Percentiles rank a stretch among this genome's conserved stretches.
Conservation (phyloP, 2,113 vertebrate species). For the Oncorhynchus clarkii region DNA sequence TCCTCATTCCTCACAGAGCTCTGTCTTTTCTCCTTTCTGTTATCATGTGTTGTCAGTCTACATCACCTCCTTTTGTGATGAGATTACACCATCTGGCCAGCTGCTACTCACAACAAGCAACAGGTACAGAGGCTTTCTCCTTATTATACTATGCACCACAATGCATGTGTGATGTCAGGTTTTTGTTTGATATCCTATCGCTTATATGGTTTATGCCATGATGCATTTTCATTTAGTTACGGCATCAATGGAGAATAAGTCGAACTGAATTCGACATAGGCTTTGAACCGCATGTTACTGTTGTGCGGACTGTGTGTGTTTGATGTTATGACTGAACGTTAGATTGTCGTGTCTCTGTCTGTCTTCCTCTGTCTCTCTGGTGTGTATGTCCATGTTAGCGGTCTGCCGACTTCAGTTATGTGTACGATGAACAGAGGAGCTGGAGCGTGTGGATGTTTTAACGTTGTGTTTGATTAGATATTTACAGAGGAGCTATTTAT, state of each 20-base stretch:
- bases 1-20: not conserved
- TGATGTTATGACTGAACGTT: slow-evolving; percentile 1
- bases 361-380: slow-evolving; percentile 1
- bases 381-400: slow-evolving; percentile 22
- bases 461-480: not conserved
- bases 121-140: slow-evolving; percentile 66
- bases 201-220: not conserved
- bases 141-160: slow-evolving; percentile 25
- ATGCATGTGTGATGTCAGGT: slow-evolving; percentile 22
- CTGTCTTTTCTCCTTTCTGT: slow-evolving; percentile 38
- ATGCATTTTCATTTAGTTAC: slow-evolving; percentile 14
- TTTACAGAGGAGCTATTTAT: no score
- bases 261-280: not conserved
- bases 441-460: not conserved
- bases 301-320: slow-evolving; percentile 1
- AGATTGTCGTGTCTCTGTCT: slow-evolving; percentile 31
- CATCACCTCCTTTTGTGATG: slow-evolving; percentile 34
- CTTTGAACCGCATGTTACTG: not conserved
- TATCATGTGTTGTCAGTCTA: slow-evolving; percentile 33
- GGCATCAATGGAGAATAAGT: not conserved
- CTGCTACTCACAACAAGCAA: slow-evolving; percentile 60
- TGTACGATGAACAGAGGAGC: no score
- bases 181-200: slow-evolving; percentile 2
- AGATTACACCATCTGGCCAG: slow-evolving; percentile 43
- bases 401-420: slow-evolving; percentile 1